These are phyloP conservation scores for Anarhynchus alexandrinus DNA, from an alignment of 2,113 vertebrate species.

Conservation along the genomic window DNA sequence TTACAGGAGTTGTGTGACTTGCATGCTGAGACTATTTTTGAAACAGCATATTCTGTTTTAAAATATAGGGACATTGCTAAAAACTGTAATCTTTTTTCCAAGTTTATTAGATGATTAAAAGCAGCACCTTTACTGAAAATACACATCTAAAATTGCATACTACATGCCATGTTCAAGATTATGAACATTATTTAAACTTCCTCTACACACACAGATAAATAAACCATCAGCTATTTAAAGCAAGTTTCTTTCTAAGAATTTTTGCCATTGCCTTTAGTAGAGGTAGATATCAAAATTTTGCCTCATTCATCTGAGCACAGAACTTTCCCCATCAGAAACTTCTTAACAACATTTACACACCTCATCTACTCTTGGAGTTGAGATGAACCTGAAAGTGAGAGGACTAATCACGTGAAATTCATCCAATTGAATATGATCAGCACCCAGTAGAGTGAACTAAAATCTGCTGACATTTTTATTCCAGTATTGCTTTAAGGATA, in stretches of 20 bases:
- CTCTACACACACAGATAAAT: background rate
- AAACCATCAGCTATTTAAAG: background rate
- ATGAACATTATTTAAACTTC: background rate
- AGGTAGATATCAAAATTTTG: background rate
- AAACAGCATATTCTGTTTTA: background rate
- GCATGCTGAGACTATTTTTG: background rate
- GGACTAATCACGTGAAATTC: background rate
- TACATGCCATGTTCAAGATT: background rate
- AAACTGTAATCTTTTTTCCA: background rate
- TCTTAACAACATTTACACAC: background rate
- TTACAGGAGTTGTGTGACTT: background rate
- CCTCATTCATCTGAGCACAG: background rate
- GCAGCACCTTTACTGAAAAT: background rate
- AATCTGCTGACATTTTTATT: slow-evolving; percentile 1
- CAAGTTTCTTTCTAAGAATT: background rate
- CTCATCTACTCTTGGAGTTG: background rate
- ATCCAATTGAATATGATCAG: background rate
- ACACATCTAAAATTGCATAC: background rate
- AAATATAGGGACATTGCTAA: background rate
- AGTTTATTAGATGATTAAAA: background rate
- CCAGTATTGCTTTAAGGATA: background rate
- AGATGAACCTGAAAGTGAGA: background rate
- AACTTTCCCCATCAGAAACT: background rate
- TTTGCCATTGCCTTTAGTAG: background rate
- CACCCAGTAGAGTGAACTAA: background rate